Evolutionary conservation across 2,888 invertebrate species (phyloP).

Genomic region (Caenorhabditis sp.): DNA sequence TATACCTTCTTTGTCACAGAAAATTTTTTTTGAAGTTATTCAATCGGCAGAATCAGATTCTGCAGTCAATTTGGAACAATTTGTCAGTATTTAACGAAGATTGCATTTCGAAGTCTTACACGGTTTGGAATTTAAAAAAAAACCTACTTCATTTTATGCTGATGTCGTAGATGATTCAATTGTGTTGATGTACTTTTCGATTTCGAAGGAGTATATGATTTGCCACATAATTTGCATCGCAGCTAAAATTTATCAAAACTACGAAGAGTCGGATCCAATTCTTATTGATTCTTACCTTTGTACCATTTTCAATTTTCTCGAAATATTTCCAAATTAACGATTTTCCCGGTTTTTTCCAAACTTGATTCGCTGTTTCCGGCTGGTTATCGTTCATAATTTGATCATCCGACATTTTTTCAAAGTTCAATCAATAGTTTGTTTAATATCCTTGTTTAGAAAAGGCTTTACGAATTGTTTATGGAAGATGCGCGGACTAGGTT

Average conservation of each 20-base stretch:
- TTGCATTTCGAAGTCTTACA: too few species aligned
- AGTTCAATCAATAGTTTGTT: too few species aligned
- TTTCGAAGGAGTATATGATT: not conserved
- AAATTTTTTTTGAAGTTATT: too few species aligned
- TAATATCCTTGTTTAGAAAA: too few species aligned
- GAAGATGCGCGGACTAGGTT: too few species aligned
- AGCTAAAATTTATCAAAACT: not conserved
- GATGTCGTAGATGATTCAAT: not conserved
- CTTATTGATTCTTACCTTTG: not conserved
- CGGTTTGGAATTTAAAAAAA: not conserved
- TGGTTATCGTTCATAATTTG: not conserved
- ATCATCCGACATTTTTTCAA: not conserved
- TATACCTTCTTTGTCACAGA: too few species aligned
- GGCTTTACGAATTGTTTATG: too few species aligned
- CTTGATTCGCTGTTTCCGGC: not conserved
- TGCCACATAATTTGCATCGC: not conserved
- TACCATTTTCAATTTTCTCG: not conserved
- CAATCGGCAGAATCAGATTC: too few species aligned
- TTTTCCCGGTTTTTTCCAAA: not conserved
- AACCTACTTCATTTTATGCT: not conserved
- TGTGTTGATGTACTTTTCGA: not conserved
- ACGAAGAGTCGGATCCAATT: not conserved
- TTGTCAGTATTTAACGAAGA: too few species aligned
- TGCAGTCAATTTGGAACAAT: too few species aligned
- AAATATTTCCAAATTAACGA: not conserved